Percentiles rank a stretch among this genome's conserved stretches.
phyloP scores from a whole-genome alignment of 2,113 vertebrate species.

The Cinclus cinclus region DNA sequence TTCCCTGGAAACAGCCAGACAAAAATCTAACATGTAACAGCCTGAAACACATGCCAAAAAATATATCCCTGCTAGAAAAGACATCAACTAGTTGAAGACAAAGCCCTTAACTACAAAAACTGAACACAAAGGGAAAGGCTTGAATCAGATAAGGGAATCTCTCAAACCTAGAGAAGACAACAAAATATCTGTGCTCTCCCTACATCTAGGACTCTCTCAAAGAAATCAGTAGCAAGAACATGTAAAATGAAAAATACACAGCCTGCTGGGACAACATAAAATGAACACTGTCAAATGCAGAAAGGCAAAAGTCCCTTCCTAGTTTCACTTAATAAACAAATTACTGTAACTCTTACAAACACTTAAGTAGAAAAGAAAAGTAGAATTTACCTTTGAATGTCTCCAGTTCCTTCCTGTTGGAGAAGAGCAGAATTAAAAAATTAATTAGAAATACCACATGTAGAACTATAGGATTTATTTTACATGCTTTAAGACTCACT shows the following conservation, averaged over 20 bases:
- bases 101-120: not conserved
- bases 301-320: not conserved
- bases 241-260: not conserved
- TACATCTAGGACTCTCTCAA: not conserved
- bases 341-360: not conserved
- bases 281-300: not conserved
- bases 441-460: not conserved
- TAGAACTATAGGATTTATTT: not conserved
- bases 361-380: slow-evolving; percentile 17
- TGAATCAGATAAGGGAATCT: not conserved
- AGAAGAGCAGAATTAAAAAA: slow-evolving; percentile 39
- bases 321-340: not conserved
- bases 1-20: not conserved
- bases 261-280: not conserved
- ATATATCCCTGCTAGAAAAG: not conserved
- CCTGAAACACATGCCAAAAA: not conserved
- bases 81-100: not conserved
- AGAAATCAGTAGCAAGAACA: not conserved
- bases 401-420: slow-evolving; percentile 88
- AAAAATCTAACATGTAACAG: not conserved
- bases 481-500: not conserved
- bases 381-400: slow-evolving; percentile 85
- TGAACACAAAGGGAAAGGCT: not conserved
- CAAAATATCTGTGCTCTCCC: not conserved
- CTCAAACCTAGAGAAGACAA: not conserved